These are phyloP conservation scores for Datnioides undecimradiatus DNA, from an alignment of 2,113 vertebrate species.

Conservation along the genomic window DNA sequence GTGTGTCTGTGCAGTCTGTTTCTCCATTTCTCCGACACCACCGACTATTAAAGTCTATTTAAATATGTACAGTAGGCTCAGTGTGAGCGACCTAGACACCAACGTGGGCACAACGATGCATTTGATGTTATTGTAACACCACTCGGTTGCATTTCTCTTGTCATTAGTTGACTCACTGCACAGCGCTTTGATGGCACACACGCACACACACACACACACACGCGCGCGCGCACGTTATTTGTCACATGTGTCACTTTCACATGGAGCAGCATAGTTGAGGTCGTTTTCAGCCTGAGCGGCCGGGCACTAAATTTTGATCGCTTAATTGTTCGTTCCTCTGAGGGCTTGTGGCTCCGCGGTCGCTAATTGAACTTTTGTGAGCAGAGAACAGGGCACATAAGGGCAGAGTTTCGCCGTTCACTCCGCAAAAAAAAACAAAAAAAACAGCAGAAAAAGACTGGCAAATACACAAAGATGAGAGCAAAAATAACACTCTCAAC, in stretches of 20 bases:
- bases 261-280: constrained; percentile 30
- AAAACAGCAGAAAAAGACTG: constrained; percentile 59
- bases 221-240: not conserved
- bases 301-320: constrained; percentile 41
- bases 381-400: constrained; percentile 44
- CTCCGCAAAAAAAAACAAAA: constrained; percentile 53
- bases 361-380: constrained; percentile 57
- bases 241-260: constrained; percentile 31
- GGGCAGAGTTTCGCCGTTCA: constrained; percentile 42
- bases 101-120: not conserved
- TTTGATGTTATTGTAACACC: constrained; percentile 1
- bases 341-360: constrained; percentile 26
- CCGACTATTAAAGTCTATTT: constrained; percentile 35
- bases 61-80: constrained; percentile 12
- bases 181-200: constrained; percentile 20
- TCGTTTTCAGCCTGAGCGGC: constrained; percentile 25
- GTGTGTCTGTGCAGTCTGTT: constrained; percentile 20
- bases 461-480: constrained; percentile 74
- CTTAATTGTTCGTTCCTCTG: constrained; percentile 41
- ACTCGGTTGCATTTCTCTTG: not conserved
- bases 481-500: constrained; percentile 73
- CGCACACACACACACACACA: not conserved
- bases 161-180: constrained; percentile 3
- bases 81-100: not conserved
- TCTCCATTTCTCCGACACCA: constrained; percentile 12